phyloP scores from a whole-genome alignment of 2,797 vertebrate genomes.

The Rousettus madagascariensis region DNA sequence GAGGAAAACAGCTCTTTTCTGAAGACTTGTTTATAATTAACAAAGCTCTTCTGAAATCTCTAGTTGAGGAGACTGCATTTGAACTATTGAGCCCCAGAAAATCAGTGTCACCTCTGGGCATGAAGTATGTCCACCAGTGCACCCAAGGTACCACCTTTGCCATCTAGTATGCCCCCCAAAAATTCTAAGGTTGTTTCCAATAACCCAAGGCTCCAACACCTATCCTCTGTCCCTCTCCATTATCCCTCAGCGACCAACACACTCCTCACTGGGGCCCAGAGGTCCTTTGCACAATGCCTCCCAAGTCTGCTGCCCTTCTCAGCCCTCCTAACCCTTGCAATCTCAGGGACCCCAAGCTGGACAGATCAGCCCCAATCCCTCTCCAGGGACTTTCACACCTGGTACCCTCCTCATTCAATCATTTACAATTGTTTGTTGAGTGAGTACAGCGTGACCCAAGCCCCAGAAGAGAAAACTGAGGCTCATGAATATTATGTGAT shows the following conservation, averaged over 20 bases:
- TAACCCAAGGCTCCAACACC: neutral
- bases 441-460: neutral
- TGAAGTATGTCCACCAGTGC: neutral
- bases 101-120: neutral
- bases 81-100: neutral
- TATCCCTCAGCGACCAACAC: neutral
- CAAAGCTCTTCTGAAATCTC: neutral
- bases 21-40: neutral
- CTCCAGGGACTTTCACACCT: neutral
- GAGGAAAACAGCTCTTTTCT: neutral
- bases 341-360: neutral
- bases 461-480: neutral
- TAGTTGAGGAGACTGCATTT: neutral
- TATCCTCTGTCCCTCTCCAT: neutral
- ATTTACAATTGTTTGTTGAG: neutral
- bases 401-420: neutral
- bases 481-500: neutral
- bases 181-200: neutral
- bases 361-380: neutral
- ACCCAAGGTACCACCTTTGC: neutral
- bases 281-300: neutral
- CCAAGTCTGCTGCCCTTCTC: neutral
- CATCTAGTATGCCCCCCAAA: neutral
- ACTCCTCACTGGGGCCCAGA: neutral
- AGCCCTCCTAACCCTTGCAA: neutral